Conservation (phyloP, 2,888 invertebrate genomes). For the Dolichomitus sp. region DNA sequence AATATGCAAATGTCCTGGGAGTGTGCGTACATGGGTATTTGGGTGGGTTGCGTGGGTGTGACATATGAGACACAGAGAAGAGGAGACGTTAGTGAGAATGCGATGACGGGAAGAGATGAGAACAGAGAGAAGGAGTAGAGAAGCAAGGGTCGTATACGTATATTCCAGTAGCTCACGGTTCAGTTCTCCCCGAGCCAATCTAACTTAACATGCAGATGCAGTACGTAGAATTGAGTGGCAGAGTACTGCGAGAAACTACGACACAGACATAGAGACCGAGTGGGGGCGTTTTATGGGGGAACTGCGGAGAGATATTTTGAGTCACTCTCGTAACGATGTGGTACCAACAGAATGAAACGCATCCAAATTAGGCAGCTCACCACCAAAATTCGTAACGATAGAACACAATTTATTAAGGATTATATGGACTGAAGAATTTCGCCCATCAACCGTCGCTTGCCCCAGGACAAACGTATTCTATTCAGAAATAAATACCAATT, state of each 20-base stretch:
- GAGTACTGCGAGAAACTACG: constrained; percentile 53
- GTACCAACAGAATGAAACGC: constrained; percentile 33
- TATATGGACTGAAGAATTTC: neutral
- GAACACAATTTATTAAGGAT: neutral
- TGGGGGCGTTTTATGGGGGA: constrained; percentile 22
- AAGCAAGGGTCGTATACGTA: constrained; percentile 54
- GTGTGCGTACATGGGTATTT: constrained; percentile 66
- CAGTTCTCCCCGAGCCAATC: constrained; percentile 78
- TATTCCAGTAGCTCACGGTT: constrained; percentile 76
- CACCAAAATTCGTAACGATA: neutral
- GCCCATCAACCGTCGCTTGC: neutral
- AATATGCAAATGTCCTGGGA: constrained; percentile 78
- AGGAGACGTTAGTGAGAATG: constrained; percentile 47
- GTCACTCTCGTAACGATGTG: constrained; percentile 47
- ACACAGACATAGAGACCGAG: constrained; percentile 30
- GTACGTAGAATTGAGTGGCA: constrained; percentile 75
- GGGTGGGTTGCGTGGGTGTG: constrained; percentile 62
- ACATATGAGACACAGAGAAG: constrained; percentile 53
- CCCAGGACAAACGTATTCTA: neutral
- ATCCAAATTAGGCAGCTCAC: constrained; percentile 35
- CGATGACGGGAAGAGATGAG: constrained; percentile 23
- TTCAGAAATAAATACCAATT: neutral
- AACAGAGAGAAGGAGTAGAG: constrained; percentile 45
- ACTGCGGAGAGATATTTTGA: constrained; percentile 42
- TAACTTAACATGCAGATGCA: constrained; percentile 80